These are phyloP conservation scores for Tamias sibiricus DNA, from an alignment of 2,113 vertebrate genomes.

Conservation along the genomic window DNA sequence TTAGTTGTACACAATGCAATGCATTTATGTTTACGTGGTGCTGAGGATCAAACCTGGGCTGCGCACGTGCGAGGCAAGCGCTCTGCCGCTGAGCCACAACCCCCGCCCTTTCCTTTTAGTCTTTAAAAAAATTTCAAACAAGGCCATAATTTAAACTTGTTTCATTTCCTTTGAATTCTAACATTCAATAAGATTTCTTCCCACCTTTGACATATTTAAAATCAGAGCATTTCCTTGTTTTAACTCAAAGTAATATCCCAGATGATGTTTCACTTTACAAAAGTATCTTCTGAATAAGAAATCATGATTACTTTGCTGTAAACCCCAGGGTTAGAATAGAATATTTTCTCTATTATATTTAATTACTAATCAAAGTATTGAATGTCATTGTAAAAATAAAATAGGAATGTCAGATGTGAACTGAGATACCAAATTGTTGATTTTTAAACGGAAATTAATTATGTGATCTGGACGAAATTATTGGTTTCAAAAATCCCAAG, in stretches of 20 bases:
- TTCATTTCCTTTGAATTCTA: slow-evolving; percentile 59
- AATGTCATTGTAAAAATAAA: slow-evolving; percentile 73
- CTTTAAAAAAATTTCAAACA: slow-evolving; percentile 11
- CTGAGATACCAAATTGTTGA: slow-evolving; percentile 67
- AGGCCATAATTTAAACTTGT: slow-evolving; percentile 40
- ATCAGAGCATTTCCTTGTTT: slow-evolving; percentile 38
- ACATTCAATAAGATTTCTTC: slow-evolving; percentile 21
- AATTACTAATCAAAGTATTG: slow-evolving; percentile 75
- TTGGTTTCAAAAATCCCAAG: slow-evolving; percentile 70
- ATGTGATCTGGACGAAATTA: slow-evolving; percentile 57
- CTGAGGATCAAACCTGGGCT: too few species aligned
- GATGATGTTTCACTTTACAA: slow-evolving; percentile 50
- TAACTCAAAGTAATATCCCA: slow-evolving; percentile 54
- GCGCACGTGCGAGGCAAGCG: too few species aligned
- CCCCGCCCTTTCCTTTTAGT: neutral
- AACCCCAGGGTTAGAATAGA: slow-evolving; percentile 43
- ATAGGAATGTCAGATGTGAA: slow-evolving; percentile 71
- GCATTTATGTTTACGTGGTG: too few species aligned
- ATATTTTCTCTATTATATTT: slow-evolving; percentile 64
- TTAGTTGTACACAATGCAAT: too few species aligned
- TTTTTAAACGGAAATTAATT: slow-evolving; percentile 74
- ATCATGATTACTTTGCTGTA: slow-evolving; percentile 61
- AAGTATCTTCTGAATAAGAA: slow-evolving; percentile 61
- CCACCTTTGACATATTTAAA: slow-evolving; percentile 38
- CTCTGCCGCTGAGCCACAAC: too few species aligned